phyloP scores from a whole-genome alignment of 2,797 vertebrate species.

The Acropternis orthonyx region DNA sequence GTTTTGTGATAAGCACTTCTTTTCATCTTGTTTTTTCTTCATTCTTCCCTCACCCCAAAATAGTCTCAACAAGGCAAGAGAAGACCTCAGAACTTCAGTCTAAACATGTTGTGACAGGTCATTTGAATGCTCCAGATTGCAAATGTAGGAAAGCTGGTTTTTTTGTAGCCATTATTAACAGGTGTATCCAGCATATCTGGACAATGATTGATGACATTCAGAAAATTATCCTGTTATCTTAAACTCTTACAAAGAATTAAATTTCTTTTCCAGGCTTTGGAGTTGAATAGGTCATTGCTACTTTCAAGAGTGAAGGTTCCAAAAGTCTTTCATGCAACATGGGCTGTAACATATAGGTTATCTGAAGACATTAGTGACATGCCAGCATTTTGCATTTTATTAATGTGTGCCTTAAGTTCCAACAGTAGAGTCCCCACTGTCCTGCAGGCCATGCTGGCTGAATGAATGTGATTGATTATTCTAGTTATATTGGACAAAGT shows the following conservation, averaged over 20 bases:
- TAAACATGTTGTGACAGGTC: not conserved
- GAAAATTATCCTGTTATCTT: not conserved
- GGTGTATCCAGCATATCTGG: not conserved
- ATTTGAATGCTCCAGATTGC: not conserved
- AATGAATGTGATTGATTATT: slow-evolving; percentile 46
- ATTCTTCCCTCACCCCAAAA: not conserved
- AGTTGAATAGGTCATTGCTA: not conserved
- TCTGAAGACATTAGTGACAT: not conserved
- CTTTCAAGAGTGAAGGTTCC: not conserved
- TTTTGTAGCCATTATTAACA: not conserved
- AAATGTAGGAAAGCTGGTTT: not conserved
- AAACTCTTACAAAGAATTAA: not conserved
- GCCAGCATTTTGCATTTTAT: not conserved
- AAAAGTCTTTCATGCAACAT: not conserved
- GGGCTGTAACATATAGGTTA: not conserved
- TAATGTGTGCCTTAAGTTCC: not conserved
- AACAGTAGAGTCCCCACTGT: not conserved
- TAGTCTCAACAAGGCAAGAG: not conserved
- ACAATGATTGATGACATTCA: not conserved
- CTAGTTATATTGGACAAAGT: not conserved
- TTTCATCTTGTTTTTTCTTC: not conserved
- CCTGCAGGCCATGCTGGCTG: not conserved
- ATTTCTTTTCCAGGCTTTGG: not conserved
- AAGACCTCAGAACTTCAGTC: not conserved
- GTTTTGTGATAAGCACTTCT: not conserved